These are phyloP conservation scores for Chrysolina americana DNA, from an alignment of 2,888 invertebrate species.

Conservation along the genomic window DNA sequence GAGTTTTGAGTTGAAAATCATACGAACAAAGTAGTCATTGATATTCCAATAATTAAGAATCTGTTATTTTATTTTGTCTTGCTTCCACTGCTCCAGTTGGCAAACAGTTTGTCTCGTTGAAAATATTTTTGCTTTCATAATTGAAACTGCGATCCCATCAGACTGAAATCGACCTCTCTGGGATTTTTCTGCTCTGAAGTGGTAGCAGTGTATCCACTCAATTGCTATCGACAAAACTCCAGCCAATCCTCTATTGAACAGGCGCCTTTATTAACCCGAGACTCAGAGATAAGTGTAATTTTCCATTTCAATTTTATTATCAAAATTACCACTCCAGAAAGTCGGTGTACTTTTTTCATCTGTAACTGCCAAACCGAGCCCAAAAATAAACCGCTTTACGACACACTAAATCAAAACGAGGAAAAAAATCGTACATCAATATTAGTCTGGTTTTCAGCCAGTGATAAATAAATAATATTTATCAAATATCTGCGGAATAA, in stretches of 20 bases:
- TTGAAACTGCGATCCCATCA: too few relatives aligned
- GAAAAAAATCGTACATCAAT: constrained; percentile 30
- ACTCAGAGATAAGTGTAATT: not conserved
- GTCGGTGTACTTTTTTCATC: not conserved
- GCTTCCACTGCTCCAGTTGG: too few relatives aligned
- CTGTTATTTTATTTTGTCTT: too few relatives aligned
- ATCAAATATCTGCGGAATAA: constrained; percentile 41
- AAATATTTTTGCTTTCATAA: too few relatives aligned
- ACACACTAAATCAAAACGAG: constrained; percentile 15
- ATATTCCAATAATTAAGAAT: too few relatives aligned
- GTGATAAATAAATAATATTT: constrained; percentile 43
- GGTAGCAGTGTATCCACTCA: not conserved
- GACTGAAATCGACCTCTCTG: too few relatives aligned
- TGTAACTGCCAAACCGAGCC: constrained; percentile 3
- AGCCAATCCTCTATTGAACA: not conserved
- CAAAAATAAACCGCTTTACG: constrained; percentile 28
- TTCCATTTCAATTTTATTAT: constrained; percentile 11
- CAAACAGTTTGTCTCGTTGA: too few relatives aligned
- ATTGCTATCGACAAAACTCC: not conserved
- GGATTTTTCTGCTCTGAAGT: not conserved
- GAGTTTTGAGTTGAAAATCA: too few relatives aligned
- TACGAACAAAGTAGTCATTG: too few relatives aligned
- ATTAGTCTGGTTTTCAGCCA: constrained; percentile 39
- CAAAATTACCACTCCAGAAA: constrained; percentile 17
- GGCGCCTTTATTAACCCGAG: not conserved